Conservation (phyloP, 2,888 invertebrate genomes). For the Troides helena region DNA sequence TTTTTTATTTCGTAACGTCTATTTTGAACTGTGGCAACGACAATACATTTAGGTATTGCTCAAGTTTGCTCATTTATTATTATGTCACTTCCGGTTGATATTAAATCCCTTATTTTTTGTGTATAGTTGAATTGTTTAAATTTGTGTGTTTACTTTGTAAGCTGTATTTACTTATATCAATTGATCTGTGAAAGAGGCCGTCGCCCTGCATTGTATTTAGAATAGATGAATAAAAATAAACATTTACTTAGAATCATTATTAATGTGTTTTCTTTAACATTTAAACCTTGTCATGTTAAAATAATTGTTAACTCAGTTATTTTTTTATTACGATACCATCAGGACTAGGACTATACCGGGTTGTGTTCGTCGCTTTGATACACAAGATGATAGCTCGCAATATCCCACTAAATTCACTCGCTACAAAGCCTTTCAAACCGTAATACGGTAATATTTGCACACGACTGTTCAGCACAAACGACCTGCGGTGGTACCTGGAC, state of each 20-base stretch:
- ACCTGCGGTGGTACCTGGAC: too few relatives aligned
- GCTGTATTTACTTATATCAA: constrained; percentile 46
- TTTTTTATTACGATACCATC: too few relatives aligned
- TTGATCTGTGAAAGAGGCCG: constrained; percentile 62
- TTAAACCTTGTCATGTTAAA: neutral
- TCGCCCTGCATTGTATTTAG: constrained; percentile 62
- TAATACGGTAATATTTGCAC: too few relatives aligned
- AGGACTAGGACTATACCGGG: too few relatives aligned
- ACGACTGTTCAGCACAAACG: too few relatives aligned
- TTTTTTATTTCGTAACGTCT: constrained; percentile 60
- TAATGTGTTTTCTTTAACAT: constrained; percentile 44
- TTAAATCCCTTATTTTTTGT: constrained; percentile 34
- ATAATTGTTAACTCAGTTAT: too few relatives aligned
- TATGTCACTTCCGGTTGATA: constrained; percentile 35
- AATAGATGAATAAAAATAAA: constrained; percentile 72
- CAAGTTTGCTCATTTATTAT: constrained; percentile 70
- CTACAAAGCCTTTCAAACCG: too few relatives aligned
- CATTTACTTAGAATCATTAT: constrained; percentile 68
- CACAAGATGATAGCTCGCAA: too few relatives aligned
- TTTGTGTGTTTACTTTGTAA: constrained; percentile 38
- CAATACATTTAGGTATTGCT: constrained; percentile 73
- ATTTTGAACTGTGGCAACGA: constrained; percentile 56
- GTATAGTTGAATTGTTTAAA: constrained; percentile 42
- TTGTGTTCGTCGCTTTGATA: too few relatives aligned
- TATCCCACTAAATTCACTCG: too few relatives aligned